These are phyloP conservation scores for Caranx melampygus DNA, from an alignment of 2,113 vertebrate species.

Conservation along the genomic window DNA sequence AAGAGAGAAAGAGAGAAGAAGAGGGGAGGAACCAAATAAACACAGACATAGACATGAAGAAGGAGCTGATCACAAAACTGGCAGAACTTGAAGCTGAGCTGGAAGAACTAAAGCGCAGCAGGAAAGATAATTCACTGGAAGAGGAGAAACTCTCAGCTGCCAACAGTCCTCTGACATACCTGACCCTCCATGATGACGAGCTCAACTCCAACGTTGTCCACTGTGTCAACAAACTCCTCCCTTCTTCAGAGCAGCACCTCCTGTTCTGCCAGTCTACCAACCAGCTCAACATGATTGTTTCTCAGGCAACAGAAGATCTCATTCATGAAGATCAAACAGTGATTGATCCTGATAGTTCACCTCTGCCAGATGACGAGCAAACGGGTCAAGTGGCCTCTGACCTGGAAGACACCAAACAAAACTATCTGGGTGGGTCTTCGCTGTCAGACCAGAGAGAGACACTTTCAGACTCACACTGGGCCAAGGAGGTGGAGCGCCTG, in stretches of 20 bases:
- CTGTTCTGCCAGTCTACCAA: conserved; percentile 76
- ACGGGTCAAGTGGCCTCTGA: conserved; percentile 5
- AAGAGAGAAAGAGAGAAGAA: conserved; percentile 67
- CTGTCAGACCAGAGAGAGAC: conserved; percentile 4
- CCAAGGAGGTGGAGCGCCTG: conserved; percentile 73
- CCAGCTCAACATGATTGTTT: conserved; percentile 68
- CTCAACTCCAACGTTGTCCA: conserved; percentile 62
- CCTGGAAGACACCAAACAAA: conserved; percentile 25
- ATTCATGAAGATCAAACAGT: conserved; percentile 48
- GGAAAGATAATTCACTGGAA: conserved; percentile 20
- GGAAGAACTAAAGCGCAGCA: conserved; percentile 63
- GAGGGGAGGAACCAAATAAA: conserved; percentile 52
- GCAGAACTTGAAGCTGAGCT: conserved; percentile 76
- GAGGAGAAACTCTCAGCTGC: conserved; percentile 51
- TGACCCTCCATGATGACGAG: conserved; percentile 70
- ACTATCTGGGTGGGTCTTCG: background rate
- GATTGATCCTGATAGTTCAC: conserved; percentile 16
- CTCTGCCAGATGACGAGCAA: background rate
- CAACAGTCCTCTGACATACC: conserved; percentile 72
- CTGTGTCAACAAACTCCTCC: conserved; percentile 54
- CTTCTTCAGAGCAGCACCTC: conserved; percentile 64
- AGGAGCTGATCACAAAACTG: conserved; percentile 65
- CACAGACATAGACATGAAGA: conserved; percentile 43
- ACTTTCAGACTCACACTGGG: conserved; percentile 28
- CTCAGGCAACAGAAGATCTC: conserved; percentile 53